A percentile compares a stretch with the other conserved stretches of the same genome.
Evolutionary conservation across 2,888 invertebrate species (phyloP).

Genomic region (Drosophila rellima): DNA sequence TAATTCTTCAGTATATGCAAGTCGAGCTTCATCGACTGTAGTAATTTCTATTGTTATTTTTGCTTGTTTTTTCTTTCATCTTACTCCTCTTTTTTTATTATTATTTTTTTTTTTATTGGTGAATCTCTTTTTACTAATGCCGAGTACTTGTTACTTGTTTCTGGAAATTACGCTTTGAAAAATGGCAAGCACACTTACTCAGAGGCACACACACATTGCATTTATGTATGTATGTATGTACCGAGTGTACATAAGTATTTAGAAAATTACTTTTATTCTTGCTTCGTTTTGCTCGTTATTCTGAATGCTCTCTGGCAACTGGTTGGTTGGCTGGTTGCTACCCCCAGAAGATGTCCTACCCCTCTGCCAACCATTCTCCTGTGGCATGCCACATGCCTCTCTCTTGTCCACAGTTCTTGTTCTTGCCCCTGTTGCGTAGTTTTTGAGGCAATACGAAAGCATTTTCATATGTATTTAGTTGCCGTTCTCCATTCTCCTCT

Average conservation of each 20-base stretch:
- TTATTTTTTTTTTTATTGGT: conserved; percentile 43
- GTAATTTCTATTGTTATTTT: conserved; percentile 8
- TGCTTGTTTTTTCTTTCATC: conserved; percentile 7
- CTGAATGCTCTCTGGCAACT: conserved; percentile 56
- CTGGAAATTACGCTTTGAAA: conserved; percentile 79
- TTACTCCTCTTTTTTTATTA: conserved; percentile 3
- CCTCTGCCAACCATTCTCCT: not conserved
- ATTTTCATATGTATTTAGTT: conserved; percentile 81
- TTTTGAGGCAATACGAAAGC: conserved; percentile 74
- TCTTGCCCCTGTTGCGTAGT: conserved; percentile 42
- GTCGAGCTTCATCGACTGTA: not conserved
- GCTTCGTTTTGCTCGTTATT: conserved; percentile 75
- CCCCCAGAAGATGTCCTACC: not conserved
- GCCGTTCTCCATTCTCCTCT: not conserved
- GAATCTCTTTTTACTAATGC: conserved; percentile 39
- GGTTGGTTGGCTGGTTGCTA: conserved; percentile 12
- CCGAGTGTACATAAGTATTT: conserved; percentile 66
- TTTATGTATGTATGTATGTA: conserved; percentile 3
- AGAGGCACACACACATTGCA: conserved; percentile 11
- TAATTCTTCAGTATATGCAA: not conserved
- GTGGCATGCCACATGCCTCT: not conserved
- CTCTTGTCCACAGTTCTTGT: conserved; percentile 4
- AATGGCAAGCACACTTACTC: conserved; percentile 56
- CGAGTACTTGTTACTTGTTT: conserved; percentile 53
- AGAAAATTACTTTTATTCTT: conserved; percentile 80